Evolutionary conservation across 2,888 invertebrate species (phyloP).

Genomic region (Baccha elongata): DNA sequence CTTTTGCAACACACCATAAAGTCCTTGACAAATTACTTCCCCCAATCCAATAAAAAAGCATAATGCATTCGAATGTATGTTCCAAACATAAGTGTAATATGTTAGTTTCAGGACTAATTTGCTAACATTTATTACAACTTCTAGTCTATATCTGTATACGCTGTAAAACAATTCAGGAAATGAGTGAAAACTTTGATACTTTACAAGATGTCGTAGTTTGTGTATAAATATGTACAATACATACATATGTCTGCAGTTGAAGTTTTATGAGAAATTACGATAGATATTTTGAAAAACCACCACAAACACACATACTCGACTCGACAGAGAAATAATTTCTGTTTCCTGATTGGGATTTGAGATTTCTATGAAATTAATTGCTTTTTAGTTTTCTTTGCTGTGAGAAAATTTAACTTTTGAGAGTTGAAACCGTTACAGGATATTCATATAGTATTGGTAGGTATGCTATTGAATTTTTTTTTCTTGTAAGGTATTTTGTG

Average conservation of each 20-base stretch:
- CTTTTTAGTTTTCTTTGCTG: conserved; percentile 16
- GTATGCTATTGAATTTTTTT: background rate
- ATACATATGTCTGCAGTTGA: conserved; percentile 18
- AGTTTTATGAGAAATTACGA: conserved; percentile 40
- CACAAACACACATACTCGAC: too few relatives aligned
- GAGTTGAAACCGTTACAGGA: background rate
- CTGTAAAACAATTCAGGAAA: background rate
- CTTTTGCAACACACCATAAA: conserved; percentile 13
- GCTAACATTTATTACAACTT: conserved; percentile 48
- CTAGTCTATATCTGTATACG: background rate
- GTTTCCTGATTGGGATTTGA: conserved; percentile 29
- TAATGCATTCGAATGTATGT: background rate
- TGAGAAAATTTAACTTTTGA: background rate
- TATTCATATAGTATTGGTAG: background rate
- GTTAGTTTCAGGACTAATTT: conserved; percentile 41
- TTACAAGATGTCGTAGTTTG: background rate
- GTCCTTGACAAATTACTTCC: conserved; percentile 42
- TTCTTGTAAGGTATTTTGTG: background rate
- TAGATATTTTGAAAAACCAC: conserved; percentile 17
- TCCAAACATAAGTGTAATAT: conserved; percentile 19
- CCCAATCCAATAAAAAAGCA: background rate
- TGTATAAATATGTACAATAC: conserved; percentile 5
- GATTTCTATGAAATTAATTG: conserved; percentile 18
- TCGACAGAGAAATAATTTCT: conserved; percentile 30
- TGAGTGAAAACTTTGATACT: conserved; percentile 14